Percentiles rank a stretch among this genome's conserved stretches.
Evolutionary conservation across 2,888 invertebrate species (phyloP).

Genomic region (Habrosyne pyritoides): DNA sequence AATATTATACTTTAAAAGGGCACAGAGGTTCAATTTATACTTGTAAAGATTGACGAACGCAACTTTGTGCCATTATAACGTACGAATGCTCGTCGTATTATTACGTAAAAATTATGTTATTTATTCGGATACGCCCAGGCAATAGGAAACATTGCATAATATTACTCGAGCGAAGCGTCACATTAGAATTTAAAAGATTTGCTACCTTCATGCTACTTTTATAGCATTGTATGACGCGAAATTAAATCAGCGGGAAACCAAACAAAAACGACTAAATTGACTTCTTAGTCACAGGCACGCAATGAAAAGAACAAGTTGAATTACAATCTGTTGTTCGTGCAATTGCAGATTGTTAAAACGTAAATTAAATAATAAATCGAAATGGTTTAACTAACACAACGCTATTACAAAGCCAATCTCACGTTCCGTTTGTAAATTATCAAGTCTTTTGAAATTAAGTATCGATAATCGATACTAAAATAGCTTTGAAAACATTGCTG

Average conservation of each 20-base stretch:
- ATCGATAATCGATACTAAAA: background rate
- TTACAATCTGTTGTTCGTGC: constrained; percentile 33
- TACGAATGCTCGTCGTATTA: background rate
- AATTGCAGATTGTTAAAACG: constrained; percentile 10
- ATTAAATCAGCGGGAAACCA: constrained; percentile 43
- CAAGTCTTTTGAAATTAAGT: background rate
- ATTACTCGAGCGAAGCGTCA: constrained; percentile 28
- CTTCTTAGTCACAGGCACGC: constrained; percentile 24
- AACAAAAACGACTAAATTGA: constrained; percentile 21
- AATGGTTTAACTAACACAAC: constrained; percentile 30
- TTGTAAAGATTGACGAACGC: constrained; percentile 21
- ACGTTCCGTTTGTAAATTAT: background rate
- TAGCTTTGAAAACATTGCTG: background rate
- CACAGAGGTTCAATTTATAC: constrained; percentile 11
- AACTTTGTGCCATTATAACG: constrained; percentile 8
- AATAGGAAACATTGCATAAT: constrained; percentile 19
- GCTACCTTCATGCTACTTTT: constrained; percentile 31
- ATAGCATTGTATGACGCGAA: constrained; percentile 36
- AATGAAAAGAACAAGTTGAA: constrained; percentile 41
- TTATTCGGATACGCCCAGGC: background rate
- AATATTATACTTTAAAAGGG: constrained; percentile 29
- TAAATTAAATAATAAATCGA: constrained; percentile 37
- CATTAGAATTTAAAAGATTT: constrained; percentile 28
- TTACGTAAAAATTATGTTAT: background rate
- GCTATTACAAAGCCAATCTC: constrained; percentile 3